These are phyloP conservation scores for Raja brachyura DNA, from an alignment of 2,113 vertebrate species.

Conservation along the genomic window DNA sequence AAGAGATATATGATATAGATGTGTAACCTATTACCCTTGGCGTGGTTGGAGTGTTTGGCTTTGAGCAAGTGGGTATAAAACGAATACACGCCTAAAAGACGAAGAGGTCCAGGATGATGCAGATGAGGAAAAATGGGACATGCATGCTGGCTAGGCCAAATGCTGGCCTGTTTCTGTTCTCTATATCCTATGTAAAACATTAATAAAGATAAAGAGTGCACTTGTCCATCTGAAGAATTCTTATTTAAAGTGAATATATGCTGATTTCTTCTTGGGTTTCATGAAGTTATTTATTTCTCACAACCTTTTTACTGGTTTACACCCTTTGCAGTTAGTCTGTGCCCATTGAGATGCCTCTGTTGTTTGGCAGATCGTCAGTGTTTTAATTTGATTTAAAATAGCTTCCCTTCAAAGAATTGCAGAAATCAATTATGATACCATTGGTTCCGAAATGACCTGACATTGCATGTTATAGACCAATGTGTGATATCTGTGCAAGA, in stretches of 20 bases:
- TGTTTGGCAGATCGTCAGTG: background rate
- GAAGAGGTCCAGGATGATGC: too few species aligned
- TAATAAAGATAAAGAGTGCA: background rate
- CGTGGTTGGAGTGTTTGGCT: too few species aligned
- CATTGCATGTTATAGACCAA: background rate
- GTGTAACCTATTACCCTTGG: too few species aligned
- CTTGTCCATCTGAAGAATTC: background rate
- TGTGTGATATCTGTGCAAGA: background rate
- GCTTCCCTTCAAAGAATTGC: background rate
- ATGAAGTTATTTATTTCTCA: background rate
- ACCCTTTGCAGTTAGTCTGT: background rate
- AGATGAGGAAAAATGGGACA: too few species aligned
- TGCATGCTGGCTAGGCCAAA: too few species aligned
- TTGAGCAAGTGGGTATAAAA: too few species aligned
- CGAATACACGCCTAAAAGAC: too few species aligned
- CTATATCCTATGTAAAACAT: background rate
- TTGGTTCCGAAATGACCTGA: background rate
- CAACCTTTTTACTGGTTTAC: background rate
- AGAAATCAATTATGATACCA: background rate
- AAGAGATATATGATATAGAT: too few species aligned
- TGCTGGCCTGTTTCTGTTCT: too few species aligned
- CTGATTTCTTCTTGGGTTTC: background rate
- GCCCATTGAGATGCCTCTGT: background rate
- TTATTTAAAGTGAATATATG: background rate
- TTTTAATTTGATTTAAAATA: background rate